These are phyloP conservation scores for Parasteatoda tepidariorum DNA, from an alignment of 1,140 invertebrate species.

Conservation along the genomic window DNA sequence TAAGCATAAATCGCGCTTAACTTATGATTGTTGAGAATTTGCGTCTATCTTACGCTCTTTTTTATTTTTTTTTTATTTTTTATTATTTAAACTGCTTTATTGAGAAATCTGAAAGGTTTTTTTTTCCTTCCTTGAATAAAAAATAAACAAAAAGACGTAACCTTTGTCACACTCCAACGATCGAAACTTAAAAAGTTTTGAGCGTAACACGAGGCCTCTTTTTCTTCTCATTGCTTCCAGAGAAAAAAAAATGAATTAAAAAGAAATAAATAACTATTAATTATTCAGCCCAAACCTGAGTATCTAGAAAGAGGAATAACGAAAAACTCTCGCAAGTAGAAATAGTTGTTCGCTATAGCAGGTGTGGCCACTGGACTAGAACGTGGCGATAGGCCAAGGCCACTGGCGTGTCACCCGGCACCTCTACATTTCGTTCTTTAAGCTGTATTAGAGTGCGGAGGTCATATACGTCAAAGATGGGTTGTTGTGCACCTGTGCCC, in stretches of 20 bases:
- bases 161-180: neutral
- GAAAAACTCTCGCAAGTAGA: neutral
- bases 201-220: neutral
- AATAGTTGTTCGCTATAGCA: slow-evolving; percentile 12
- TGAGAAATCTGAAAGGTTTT: too few relatives aligned
- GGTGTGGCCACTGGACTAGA: slow-evolving; percentile 51
- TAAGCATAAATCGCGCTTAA: too few relatives aligned
- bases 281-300: neutral
- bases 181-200: neutral
- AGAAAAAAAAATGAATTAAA: too few relatives aligned
- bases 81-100: too few relatives aligned
- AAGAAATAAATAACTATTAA: slow-evolving; percentile 5
- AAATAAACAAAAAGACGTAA: neutral
- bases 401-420: slow-evolving; percentile 20
- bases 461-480: slow-evolving; percentile 14
- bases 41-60: too few relatives aligned
- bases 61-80: too few relatives aligned
- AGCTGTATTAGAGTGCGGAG: slow-evolving; percentile 34
- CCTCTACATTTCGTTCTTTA: slow-evolving; percentile 46
- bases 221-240: neutral
- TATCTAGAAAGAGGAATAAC: neutral
- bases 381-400: slow-evolving; percentile 54
- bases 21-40: too few relatives aligned
- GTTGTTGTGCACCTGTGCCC: slow-evolving; percentile 1
- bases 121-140: too few relatives aligned